Evolutionary conservation across 2,113 vertebrate species (phyloP).

Genomic region (Ictidomys tridecemlineatus): DNA sequence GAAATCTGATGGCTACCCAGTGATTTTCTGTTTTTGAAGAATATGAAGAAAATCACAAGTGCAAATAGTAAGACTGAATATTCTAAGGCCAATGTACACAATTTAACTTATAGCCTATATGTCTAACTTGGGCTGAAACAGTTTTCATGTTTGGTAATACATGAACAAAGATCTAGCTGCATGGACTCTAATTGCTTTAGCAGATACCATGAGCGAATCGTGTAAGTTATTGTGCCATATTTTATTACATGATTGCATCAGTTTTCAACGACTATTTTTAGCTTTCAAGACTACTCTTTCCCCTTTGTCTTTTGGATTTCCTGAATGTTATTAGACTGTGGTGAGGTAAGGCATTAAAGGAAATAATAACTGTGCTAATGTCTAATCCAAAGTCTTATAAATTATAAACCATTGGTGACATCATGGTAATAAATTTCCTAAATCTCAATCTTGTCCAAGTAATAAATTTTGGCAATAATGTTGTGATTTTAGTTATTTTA

Average conservation of each 20-base stretch:
- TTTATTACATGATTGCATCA: slow-evolving; percentile 86
- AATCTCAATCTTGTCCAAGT: slow-evolving; percentile 83
- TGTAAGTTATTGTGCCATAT: slow-evolving; percentile 83
- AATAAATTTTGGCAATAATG: slow-evolving; percentile 86
- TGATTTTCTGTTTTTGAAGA: slow-evolving; percentile 77
- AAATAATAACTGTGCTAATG: slow-evolving; percentile 88
- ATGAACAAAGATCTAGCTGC: slow-evolving; percentile 66
- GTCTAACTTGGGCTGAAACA: slow-evolving; percentile 51
- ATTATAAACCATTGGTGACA: slow-evolving; percentile 87
- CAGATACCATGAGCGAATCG: slow-evolving; percentile 85
- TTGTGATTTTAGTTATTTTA: slow-evolving; percentile 82
- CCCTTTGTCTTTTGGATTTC: slow-evolving; percentile 89
- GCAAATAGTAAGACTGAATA: slow-evolving; percentile 82
- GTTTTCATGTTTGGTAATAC: slow-evolving; percentile 82
- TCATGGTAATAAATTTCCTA: slow-evolving; percentile 86
- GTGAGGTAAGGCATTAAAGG: slow-evolving; percentile 88
- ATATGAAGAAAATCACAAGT: slow-evolving; percentile 80
- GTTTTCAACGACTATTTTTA: slow-evolving; percentile 88
- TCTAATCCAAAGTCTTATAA: slow-evolving; percentile 87
- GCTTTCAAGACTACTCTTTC: slow-evolving; percentile 87
- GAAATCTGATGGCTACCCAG: slow-evolving; percentile 77
- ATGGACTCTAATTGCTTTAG: slow-evolving; percentile 86
- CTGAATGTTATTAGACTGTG: slow-evolving; percentile 88
- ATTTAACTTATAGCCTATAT: slow-evolving; percentile 69
- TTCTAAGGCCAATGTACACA: slow-evolving; percentile 47